Conservation (phyloP, 1,140 invertebrate genomes). For the Drosophila takahashii region DNA sequence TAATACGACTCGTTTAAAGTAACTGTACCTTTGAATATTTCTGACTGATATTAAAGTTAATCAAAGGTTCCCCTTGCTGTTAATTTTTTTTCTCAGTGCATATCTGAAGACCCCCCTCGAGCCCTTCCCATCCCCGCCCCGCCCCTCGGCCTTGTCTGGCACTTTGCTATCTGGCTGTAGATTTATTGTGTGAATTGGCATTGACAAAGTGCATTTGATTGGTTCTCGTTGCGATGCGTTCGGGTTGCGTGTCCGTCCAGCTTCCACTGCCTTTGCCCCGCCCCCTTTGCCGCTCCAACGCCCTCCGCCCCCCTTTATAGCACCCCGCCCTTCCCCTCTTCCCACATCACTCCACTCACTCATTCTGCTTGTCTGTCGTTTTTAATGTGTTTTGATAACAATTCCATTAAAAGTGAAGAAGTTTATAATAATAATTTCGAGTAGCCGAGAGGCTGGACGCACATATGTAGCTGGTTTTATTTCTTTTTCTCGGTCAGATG, state of each 20-base stretch:
- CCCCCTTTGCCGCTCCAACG: background rate
- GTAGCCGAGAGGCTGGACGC: slow-evolving; percentile 46
- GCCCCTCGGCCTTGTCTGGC: slow-evolving; percentile 28
- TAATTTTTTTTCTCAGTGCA: slow-evolving; percentile 1
- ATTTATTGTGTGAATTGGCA: slow-evolving; percentile 82
- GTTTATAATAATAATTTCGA: slow-evolving; percentile 76
- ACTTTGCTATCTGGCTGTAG: slow-evolving; percentile 74
- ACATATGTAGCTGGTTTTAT: slow-evolving; percentile 20
- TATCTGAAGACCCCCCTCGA: slow-evolving; percentile 1
- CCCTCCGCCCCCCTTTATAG: background rate
- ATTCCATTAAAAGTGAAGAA: slow-evolving; percentile 82
- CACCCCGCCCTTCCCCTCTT: background rate
- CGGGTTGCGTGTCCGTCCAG: slow-evolving; percentile 33
- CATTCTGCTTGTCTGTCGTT: slow-evolving; percentile 45
- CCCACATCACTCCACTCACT: slow-evolving; percentile 7
- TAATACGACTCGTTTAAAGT: no score
- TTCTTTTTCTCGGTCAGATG: slow-evolving; percentile 32
- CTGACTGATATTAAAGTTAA: no score
- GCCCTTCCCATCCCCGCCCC: background rate
- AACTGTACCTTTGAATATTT: no score
- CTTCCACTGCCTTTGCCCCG: background rate
- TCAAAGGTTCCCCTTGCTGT: no score
- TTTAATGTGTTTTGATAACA: slow-evolving; percentile 83
- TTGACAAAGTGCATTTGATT: slow-evolving; percentile 81
- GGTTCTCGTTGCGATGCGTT: slow-evolving; percentile 53